Conservation (phyloP, 2,888 invertebrate species). For the Drosophila mulleri region DNA sequence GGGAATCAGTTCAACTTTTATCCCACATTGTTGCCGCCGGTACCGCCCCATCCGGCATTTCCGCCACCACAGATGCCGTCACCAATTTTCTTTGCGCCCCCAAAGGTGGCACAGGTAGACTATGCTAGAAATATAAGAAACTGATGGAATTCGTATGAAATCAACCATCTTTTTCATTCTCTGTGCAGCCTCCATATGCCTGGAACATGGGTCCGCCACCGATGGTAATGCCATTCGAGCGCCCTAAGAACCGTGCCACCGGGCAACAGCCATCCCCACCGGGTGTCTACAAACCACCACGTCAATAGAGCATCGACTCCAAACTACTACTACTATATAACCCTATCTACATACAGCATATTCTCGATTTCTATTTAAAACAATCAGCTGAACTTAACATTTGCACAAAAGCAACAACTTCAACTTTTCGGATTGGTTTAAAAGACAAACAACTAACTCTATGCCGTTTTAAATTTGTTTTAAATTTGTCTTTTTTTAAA, state of each 20-base stretch:
- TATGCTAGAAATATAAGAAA: background rate
- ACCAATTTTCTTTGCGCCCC: constrained; percentile 31
- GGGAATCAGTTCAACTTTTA: constrained; percentile 59
- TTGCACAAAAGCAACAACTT: constrained; percentile 10
- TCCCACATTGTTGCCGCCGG: constrained; percentile 3
- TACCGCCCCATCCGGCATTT: background rate
- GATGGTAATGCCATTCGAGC: constrained; percentile 36
- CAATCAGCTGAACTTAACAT: background rate
- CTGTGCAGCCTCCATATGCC: constrained; percentile 45
- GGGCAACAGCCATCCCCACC: constrained; percentile 18
- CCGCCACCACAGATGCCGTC: constrained; percentile 14
- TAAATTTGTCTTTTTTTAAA: constrained; percentile 27
- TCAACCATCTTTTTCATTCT: background rate
- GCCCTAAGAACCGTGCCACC: constrained; percentile 23
- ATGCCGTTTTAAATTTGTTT: constrained; percentile 41
- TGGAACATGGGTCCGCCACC: constrained; percentile 49
- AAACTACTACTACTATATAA: background rate
- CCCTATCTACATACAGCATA: background rate
- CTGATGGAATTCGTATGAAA: background rate
- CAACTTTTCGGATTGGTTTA: constrained; percentile 23
- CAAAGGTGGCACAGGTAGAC: constrained; percentile 36
- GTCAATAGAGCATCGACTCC: constrained; percentile 31
- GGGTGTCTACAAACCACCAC: constrained; percentile 28
- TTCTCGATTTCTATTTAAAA: constrained; percentile 15
- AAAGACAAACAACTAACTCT: background rate